A percentile compares a stretch with the other conserved stretches of the same genome.
Evolutionary conservation across 2,888 invertebrate genomes (phyloP).

Genomic region (Epistrophe grossulariae): DNA sequence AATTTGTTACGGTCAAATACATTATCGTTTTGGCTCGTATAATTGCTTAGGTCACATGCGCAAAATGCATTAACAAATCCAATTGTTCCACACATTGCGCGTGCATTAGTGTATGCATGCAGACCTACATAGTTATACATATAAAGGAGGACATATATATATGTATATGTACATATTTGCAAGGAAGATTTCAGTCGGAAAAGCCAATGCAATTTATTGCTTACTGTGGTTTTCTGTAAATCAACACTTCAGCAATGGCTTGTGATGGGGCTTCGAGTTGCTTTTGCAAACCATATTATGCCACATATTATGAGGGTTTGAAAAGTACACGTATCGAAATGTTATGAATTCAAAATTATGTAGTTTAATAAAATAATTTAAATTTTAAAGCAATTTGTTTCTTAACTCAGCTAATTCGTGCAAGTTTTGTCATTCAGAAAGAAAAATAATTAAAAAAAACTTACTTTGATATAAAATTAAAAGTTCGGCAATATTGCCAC

Average conservation of each 20-base stretch:
- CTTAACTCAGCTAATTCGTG: no score
- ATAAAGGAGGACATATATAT: neutral
- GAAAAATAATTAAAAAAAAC: no score
- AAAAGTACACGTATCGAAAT: constrained; percentile 5
- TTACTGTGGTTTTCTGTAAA: constrained; percentile 58
- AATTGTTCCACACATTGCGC: constrained; percentile 65
- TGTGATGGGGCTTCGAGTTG: neutral
- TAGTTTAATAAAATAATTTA: no score
- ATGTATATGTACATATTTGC: neutral
- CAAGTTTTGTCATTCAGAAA: no score
- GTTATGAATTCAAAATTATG: neutral
- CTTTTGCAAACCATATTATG: neutral
- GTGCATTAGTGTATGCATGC: constrained; percentile 5
- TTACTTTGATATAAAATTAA: no score
- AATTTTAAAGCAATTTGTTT: no score
- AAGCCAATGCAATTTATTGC: constrained; percentile 52
- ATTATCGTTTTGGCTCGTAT: constrained; percentile 58
- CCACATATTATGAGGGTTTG: neutral
- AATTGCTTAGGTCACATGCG: constrained; percentile 63
- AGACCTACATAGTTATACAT: neutral
- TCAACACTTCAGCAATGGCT: constrained; percentile 48
- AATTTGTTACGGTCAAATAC: constrained; percentile 40
- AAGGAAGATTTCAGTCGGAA: constrained; percentile 56
- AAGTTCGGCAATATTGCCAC: no score
- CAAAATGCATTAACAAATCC: constrained; percentile 62